Base-by-base conservation (phyloP, 1,140 invertebrate species). In the Holotrichia oblita region DNA sequence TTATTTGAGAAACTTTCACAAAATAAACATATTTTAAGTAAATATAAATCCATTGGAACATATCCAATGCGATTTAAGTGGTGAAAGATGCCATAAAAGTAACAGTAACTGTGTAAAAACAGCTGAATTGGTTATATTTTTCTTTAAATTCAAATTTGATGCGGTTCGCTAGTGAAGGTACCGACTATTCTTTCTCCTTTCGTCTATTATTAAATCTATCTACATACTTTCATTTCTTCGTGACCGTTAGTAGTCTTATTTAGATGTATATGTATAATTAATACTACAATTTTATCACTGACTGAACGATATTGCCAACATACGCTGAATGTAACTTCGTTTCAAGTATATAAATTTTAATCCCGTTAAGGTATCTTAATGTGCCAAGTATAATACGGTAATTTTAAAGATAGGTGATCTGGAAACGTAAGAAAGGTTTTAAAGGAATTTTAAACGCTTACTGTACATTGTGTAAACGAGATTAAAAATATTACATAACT, bases 321-420 rank as follows among this genome's bases (percentile, higher is more conserved):
- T 22, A 69, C 22, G 61, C 61, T 69, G 61, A 6, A 69, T 69
- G 61, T 34, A 27, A 69, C 17, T 69, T 17, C 14, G 2, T 55
- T n/a, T 27, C 17, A 17, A 69, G 61, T 17, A 69, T 69, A 22
- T 69, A 69, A 69, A 69, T 69, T 22, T 27, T 6, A 69, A 22
- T 69, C 14, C 48, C 48, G 48, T 55, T 55, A 55, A 55, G 17
- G 17, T 55, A 17, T n/a, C n/a, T 17, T 27, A 22, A 69, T 27
- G 22, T 69, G 22, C 17, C 17, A 34, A 27, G 20, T 69, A 14
- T 69, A 48, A 34, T 69, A 69, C 61, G 0, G 61, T 69, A 69
- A 69, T 69, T 69, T 69, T 69, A 27, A 69, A 69, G 48, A 34
- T 44, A 44, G 42, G 42, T 14, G 14, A 44, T 44, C 8, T 44